A percentile compares a stretch with the other conserved stretches of the same genome.
phyloP scores from a whole-genome alignment of 2,888 invertebrate genomes.

The Anagyrus pseudococci region DNA sequence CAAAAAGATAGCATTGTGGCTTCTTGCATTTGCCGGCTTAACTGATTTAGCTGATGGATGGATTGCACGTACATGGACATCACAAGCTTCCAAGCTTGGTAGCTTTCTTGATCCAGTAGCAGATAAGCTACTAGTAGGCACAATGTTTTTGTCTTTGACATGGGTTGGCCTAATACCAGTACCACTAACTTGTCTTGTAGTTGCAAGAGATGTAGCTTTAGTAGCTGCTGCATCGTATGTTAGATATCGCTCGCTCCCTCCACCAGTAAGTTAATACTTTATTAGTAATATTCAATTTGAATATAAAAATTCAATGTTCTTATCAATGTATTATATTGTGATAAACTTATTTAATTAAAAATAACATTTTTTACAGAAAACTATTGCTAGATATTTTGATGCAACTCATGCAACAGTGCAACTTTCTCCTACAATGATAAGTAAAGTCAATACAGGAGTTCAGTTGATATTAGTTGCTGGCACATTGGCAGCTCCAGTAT shows the following conservation, averaged over 20 bases:
- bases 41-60: constrained; percentile 97
- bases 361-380: constrained; percentile 71
- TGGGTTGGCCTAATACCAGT: constrained; percentile 86
- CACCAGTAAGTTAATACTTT: constrained; percentile 73
- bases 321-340: no score
- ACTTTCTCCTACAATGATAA: constrained; percentile 88
- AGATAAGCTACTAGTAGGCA: constrained; percentile 92
- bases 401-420: constrained; percentile 92
- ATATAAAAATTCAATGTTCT: constrained; percentile 3
- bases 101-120: constrained; percentile 97
- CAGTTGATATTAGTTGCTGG: constrained; percentile 86
- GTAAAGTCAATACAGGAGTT: constrained; percentile 93
- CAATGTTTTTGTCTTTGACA: constrained; percentile 86
- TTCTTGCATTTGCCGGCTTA: constrained; percentile 86
- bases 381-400: constrained; percentile 87
- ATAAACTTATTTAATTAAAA: no score
- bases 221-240: constrained; percentile 88
- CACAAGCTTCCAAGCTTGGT: constrained; percentile 91
- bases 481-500: constrained; percentile 90
- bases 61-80: constrained; percentile 91
- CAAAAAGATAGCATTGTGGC: constrained; percentile 72
- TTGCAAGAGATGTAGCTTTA: constrained; percentile 82
- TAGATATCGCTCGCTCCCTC: constrained; percentile 87
- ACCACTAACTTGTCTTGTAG: constrained; percentile 79
- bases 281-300: constrained; percentile 14